Base-by-base conservation (phyloP, 2,888 invertebrate species). In the Caenorhabditis uteleia region DNA sequence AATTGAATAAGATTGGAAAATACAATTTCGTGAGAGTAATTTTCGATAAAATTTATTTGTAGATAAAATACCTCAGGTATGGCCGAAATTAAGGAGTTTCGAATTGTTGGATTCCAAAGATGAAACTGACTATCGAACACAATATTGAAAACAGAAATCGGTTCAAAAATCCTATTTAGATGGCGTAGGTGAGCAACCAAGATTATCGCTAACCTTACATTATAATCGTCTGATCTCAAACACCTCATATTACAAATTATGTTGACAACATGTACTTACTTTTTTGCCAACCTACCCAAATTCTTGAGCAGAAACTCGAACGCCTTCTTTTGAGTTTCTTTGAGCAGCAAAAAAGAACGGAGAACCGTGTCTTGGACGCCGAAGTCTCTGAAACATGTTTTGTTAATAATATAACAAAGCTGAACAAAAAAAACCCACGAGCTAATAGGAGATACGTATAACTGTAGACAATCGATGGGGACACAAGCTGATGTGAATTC, bases 281-380 rank as follows among this genome's bases (percentile, higher is more conserved):
- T 21, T 46, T 43, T 39, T 7, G 55, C 49, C 27, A 55, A 21
- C 16, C 34, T 27, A 25, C 45, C 46, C 18, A 46, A 14, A 25
- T 61, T 61, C 29, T 55, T 38, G 8, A 61, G 45, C 2, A 61
- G n/a, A 1, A 61, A 21, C 0, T 34, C 46, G 46, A 61, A 55
- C 1, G 55, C 21, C 12, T 36, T 34, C 18, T 51, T 46, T 39
- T 61, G 61, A 3, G 54, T 45, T 3, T 25, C 16, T 23, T 40
- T 38, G 10, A 46, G 39, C 34, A 45, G 49, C 1, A 61, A 50
- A 31, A 61, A 61, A 0, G 38, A 49, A 5, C 61, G 54, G 14
- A 61, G 45, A 6, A 61, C 27, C 8, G 61, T 61, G 50, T 61
- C 61, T 33, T 61, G 61, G 12, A 46, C 39, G 4, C 61, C 61